These are phyloP conservation scores for Acipenser oxyrinchus DNA, from an alignment of 2,797 vertebrate species.

Conservation along the genomic window DNA sequence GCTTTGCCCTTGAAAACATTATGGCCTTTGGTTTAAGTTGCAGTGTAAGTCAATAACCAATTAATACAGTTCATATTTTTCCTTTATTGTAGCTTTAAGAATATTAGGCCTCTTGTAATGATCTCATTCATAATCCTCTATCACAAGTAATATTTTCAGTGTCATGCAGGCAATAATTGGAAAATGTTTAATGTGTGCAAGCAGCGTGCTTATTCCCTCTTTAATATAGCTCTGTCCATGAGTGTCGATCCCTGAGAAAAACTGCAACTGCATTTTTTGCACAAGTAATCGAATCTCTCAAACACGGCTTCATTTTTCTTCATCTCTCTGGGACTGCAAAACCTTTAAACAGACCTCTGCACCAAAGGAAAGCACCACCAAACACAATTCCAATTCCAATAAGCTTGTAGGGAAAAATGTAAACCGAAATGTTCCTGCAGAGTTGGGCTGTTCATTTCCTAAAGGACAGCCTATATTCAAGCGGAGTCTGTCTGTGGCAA, in stretches of 20 bases:
- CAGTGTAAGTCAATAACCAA: constrained; percentile 43
- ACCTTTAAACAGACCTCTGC: constrained; percentile 64
- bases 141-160: constrained; percentile 42
- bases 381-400: constrained; percentile 69
- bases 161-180: constrained; percentile 51
- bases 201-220: constrained; percentile 40
- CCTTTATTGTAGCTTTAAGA: constrained; percentile 41
- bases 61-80: constrained; percentile 41
- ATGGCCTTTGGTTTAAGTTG: constrained; percentile 37
- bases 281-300: constrained; percentile 68
- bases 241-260: constrained; percentile 50
- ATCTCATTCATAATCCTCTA: constrained; percentile 51
- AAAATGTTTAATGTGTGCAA: constrained; percentile 48
- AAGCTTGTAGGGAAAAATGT: constrained; percentile 60
- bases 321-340: constrained; percentile 61
- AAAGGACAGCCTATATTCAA: constrained; percentile 36
- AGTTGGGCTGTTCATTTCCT: constrained; percentile 47
- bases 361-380: constrained; percentile 55
- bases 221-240: constrained; percentile 57
- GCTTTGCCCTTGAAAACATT: constrained; percentile 31
- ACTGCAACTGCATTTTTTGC: constrained; percentile 57
- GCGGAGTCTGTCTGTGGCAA: too few relatives aligned
- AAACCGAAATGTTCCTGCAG: constrained; percentile 56
- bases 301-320: constrained; percentile 68
- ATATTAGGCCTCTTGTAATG: constrained; percentile 41